Base-by-base conservation (phyloP, 2,888 invertebrate species). In the Eubasilissa splendida region DNA sequence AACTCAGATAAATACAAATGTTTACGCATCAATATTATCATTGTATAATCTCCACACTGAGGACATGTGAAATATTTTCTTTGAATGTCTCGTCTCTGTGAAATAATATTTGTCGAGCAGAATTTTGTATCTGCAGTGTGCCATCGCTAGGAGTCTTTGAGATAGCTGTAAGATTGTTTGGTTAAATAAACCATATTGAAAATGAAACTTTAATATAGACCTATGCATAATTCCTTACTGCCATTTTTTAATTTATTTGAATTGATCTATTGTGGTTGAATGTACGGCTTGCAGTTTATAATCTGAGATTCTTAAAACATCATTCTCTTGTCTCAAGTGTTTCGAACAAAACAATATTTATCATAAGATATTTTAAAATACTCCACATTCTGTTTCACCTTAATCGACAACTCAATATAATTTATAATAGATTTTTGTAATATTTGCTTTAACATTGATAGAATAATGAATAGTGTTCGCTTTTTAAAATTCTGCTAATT, bases 131-230 rank as follows among this genome's bases (percentile, higher is more conserved):
- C 53, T 70, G 70, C 10, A 3, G 22, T 53, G 70, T 70, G 54
- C 70, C 70, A 70, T 70, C 10, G 63, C 63, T 63, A 63, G 11
- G 33, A 33, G 11, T 31, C 63, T 63, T 12, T 63, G 63, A 33
- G 42, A 63, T 63, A 63, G n/a, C 31, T 31, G 31, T 63, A 63
- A 63, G 63, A 42, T 42, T 63, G 12, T 63, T 22, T 63, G 33
- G 31, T 33, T 3, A 63, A 63, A 63, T 63, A 63, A 63, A 33
- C 31, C 33, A 63, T 31, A 63, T 63, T 31, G 42, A 63, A 63
- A 63, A 63, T 63, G 7, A 63, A 63, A 33, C 33, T 63, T 33
- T 63, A 63, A 42, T 7, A 42, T 42, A 42, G 42, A 42, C 12
- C 31, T 33, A 11, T 31, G 42, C 42, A 63, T 63, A 63, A 63